Evolutionary conservation across 2,113 vertebrate genomes (phyloP).

Genomic region (Atlantisia rogersi): DNA sequence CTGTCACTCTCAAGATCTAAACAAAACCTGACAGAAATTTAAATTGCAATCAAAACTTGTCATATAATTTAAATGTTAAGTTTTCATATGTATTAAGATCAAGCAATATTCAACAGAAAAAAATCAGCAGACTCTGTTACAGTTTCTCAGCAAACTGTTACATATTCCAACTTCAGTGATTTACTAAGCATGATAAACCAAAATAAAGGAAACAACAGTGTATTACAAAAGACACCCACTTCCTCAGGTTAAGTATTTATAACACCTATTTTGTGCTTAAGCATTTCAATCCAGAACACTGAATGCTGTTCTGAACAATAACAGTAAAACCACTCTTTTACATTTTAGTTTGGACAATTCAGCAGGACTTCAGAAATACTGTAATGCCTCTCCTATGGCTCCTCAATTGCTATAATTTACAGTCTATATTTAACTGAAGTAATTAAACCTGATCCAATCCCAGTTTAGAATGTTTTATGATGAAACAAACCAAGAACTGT

Average conservation of each 20-base stretch:
- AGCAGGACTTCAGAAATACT: background rate
- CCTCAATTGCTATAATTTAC: background rate
- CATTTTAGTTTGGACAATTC: background rate
- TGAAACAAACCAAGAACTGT: background rate
- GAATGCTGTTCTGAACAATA: background rate
- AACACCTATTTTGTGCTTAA: background rate
- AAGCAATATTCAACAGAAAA: background rate
- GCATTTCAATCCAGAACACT: background rate
- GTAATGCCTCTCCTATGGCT: background rate
- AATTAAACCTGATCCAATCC: background rate
- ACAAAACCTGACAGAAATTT: background rate
- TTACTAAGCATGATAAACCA: background rate
- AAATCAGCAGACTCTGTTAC: background rate
- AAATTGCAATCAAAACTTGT: background rate
- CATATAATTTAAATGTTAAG: background rate
- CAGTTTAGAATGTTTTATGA: background rate
- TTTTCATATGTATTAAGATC: background rate
- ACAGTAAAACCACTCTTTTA: background rate
- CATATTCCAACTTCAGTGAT: background rate
- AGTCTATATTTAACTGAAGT: background rate
- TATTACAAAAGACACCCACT: background rate
- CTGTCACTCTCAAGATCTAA: background rate
- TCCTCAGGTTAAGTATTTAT: background rate
- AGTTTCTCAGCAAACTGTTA: background rate
- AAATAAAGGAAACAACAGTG: background rate